Evolutionary conservation across 2,113 vertebrate species (phyloP), one percentile per base, ranked within the genome.

Genomic region (Pandion haliaetus): DNA sequence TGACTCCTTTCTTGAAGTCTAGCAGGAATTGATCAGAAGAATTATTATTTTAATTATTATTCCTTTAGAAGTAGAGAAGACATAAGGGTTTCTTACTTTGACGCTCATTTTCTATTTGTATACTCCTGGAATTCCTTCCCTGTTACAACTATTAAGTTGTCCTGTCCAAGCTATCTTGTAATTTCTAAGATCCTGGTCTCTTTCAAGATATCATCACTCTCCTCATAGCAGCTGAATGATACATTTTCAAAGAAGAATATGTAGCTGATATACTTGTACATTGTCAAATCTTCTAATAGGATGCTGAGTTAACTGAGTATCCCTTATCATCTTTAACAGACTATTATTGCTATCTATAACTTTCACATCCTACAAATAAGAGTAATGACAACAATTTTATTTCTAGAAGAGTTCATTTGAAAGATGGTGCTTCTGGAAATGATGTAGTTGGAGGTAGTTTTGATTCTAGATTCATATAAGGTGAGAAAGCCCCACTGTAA

Each of bases 161-260:
- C 36, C 32, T 62, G 7, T 40, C 25, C 25, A 61, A 82, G 31
- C 15, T 45, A 21, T 31, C 8, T 81, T 91, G 10, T 32, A 14
- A 11, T 76, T 16, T 66, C 65, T n/a, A 62, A 49, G 36, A 54
- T 54, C 12, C 17, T 80, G 3, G 2, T 88, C 12, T 76, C 28
- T 83, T 89, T 90, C 29, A 70, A n/a, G n/a, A 17, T 31, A 42
- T 38, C 6, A 12, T 38, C 8, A 29, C 16, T 38, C 10, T 58
- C 29, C 6, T 47, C 12, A 47, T 9, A 47, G 44, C 9, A 73
- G 8, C 10, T 1, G 4, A 67, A 47, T 2, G 2, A 1, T 74
- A 34, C 7, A 32, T 58, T 88, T 93, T 82, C 55, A 88, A 57
- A 66, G 11, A 82, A n/a, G 5, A 67, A 38, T 21, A 4, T 83